These are phyloP conservation scores for Drosophila infuscata DNA, from an alignment of 2,888 invertebrate species.

Conservation along the genomic window DNA sequence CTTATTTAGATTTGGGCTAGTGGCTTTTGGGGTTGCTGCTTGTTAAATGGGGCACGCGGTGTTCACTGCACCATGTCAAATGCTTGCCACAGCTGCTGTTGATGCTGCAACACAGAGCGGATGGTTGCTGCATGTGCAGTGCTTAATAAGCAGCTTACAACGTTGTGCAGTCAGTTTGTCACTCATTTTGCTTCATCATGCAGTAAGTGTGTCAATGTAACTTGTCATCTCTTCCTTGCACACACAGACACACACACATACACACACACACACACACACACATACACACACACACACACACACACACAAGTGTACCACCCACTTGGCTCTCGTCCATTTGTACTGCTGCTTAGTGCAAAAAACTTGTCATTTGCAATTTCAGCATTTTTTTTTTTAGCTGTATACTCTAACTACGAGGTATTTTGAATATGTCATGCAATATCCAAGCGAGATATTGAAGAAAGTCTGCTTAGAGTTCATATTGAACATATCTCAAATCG, in stretches of 20 bases:
- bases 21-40: constrained; percentile 46
- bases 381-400: constrained; percentile 57
- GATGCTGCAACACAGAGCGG: constrained; percentile 3
- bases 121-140: constrained; percentile 28
- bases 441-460: too few relatives aligned
- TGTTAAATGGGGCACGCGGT: constrained; percentile 53
- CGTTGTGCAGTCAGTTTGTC: constrained; percentile 77
- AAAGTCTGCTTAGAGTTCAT: not conserved
- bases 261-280: not conserved
- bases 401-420: constrained; percentile 16
- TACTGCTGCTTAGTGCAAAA: constrained; percentile 73
- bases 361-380: constrained; percentile 79
- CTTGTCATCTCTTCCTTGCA: constrained; percentile 42
- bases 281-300: not conserved
- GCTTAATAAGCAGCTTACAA: constrained; percentile 79
- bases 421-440: not conserved
- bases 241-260: not conserved
- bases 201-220: constrained; percentile 80
- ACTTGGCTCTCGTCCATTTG: constrained; percentile 51
- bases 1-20: constrained; percentile 47
- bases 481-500: not conserved
- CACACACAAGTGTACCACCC: not conserved
- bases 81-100: constrained; percentile 29
- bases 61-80: constrained; percentile 43
- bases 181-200: constrained; percentile 81